phyloP scores from a whole-genome alignment of 1,140 invertebrate genomes.

The Bilobella aurantiaca region DNA sequence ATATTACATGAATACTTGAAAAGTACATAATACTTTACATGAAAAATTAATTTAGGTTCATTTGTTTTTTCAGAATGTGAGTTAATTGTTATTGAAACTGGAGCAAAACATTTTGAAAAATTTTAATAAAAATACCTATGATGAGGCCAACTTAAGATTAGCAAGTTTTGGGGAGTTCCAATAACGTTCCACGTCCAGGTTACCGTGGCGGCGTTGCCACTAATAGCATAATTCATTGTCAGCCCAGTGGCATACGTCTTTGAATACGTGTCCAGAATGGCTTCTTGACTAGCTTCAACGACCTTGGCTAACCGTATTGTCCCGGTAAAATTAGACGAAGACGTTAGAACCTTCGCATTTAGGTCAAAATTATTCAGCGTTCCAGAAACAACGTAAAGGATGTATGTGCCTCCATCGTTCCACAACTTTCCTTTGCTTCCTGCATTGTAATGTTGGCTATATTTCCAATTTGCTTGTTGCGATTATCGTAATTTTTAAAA shows the following conservation, averaged over 20 bases:
- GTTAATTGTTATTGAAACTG: too few relatives aligned
- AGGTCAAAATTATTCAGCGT: not conserved
- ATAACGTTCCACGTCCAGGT: conserved; percentile 25
- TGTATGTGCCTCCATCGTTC: conserved; percentile 10
- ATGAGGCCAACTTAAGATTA: conserved; percentile 28
- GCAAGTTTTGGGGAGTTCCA: conserved; percentile 16
- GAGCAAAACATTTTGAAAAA: too few relatives aligned
- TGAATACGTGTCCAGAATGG: conserved; percentile 19
- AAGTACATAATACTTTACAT: not conserved
- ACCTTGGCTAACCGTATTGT: conserved; percentile 28
- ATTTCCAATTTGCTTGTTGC: not conserved
- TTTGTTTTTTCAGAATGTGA: not conserved
- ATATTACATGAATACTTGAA: too few relatives aligned
- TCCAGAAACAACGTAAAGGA: conserved; percentile 16
- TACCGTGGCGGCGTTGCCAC: conserved; percentile 12
- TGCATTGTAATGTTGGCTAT: not conserved
- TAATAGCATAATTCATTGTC: conserved; percentile 18
- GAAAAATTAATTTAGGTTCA: not conserved
- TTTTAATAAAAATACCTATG: conserved; percentile 16
- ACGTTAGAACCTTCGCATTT: not conserved
- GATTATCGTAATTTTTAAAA: not conserved
- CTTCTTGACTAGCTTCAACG: conserved; percentile 18
- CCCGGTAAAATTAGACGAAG: conserved; percentile 12
- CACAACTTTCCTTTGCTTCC: not conserved
- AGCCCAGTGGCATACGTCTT: conserved; percentile 2